These are phyloP conservation scores for Monochamus alternatus DNA, from an alignment of 2,888 invertebrate species.

Conservation along the genomic window DNA sequence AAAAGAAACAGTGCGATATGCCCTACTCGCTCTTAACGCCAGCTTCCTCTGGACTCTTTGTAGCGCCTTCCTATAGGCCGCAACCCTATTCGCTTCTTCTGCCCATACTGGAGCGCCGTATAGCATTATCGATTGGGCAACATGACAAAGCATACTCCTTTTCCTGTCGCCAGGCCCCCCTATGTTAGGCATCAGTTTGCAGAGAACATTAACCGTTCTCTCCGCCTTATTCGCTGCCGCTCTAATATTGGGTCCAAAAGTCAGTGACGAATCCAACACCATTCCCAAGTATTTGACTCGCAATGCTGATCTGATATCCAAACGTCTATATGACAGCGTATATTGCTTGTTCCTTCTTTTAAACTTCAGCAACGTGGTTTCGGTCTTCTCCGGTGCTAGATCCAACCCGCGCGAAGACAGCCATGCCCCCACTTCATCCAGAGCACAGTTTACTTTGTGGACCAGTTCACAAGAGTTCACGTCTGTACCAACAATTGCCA, in stretches of 20 bases:
- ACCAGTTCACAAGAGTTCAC: too few relatives aligned
- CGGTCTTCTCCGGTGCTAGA: too few relatives aligned
- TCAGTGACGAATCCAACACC: too few relatives aligned
- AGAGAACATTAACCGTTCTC: neutral
- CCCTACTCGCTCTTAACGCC: neutral
- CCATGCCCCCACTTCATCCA: too few relatives aligned
- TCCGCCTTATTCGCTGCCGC: neutral
- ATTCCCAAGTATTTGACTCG: too few relatives aligned
- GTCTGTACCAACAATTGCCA: too few relatives aligned
- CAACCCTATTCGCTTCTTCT: neutral
- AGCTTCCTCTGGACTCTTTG: neutral
- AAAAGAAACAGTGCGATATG: neutral
- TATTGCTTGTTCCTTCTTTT: too few relatives aligned
- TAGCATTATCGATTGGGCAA: neutral
- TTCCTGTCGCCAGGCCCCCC: neutral
- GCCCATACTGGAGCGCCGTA: neutral
- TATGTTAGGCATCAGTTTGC: neutral
- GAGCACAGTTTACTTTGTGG: too few relatives aligned
- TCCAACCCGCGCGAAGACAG: too few relatives aligned
- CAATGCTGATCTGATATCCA: too few relatives aligned
- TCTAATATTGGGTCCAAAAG: neutral
- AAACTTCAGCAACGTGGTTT: too few relatives aligned
- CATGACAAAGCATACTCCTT: neutral
- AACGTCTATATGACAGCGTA: too few relatives aligned
- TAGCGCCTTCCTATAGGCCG: neutral